These are phyloP conservation scores for Dryadula phaetusa DNA, from an alignment of 2,888 invertebrate genomes.

Conservation along the genomic window DNA sequence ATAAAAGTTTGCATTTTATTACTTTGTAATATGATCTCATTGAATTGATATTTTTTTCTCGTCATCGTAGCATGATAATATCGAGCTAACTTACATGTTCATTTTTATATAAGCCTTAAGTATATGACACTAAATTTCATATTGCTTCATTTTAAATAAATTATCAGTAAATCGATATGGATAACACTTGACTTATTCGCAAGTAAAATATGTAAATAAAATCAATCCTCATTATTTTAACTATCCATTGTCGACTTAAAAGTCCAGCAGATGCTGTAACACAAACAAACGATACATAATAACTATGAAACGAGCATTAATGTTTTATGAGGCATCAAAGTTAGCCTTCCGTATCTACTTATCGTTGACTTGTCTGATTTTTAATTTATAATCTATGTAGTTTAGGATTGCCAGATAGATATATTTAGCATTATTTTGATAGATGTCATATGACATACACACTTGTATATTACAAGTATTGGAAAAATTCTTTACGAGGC, in stretches of 20 bases:
- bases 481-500: no score
- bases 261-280: not conserved
- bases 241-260: slow-evolving; percentile 40
- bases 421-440: no score
- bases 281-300: slow-evolving; percentile 10
- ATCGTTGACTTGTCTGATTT: not conserved
- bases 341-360: not conserved
- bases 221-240: slow-evolving; percentile 43
- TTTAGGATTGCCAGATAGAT: not conserved
- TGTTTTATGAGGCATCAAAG: not conserved
- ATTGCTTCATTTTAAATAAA: not conserved
- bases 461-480: no score
- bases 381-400: not conserved
- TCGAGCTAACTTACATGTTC: not conserved
- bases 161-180: slow-evolving; percentile 30
- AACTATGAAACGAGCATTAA: not conserved
- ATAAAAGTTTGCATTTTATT: not conserved
- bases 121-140: not conserved
- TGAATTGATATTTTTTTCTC: slow-evolving; percentile 23
- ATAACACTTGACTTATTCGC: slow-evolving; percentile 22
- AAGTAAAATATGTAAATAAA: slow-evolving; percentile 21
- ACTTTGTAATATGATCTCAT: slow-evolving; percentile 34
- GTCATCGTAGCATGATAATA: slow-evolving; percentile 7
- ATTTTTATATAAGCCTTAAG: not conserved
- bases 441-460: no score